Evolutionary conservation across 92 coral and sea anemone genomes (phyloP).

Genomic region (Epizoanthus ramosus): DNA sequence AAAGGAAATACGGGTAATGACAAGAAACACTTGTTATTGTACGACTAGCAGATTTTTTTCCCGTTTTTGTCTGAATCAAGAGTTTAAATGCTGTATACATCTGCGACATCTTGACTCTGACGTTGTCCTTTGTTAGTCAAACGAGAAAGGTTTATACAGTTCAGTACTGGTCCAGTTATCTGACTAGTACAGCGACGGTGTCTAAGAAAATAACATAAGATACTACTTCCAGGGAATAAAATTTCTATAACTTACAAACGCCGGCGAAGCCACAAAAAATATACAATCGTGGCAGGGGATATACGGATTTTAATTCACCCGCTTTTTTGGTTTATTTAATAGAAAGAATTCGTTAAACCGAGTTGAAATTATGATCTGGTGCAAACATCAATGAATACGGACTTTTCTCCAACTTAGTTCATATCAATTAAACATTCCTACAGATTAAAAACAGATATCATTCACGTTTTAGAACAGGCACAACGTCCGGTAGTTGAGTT

Average conservation of each 20-base stretch:
- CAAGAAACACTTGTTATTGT: constrained; percentile 9
- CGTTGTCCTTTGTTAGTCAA: constrained; percentile 6
- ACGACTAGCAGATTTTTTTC: background rate
- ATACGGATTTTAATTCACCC: constrained; percentile 1
- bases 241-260: background rate
- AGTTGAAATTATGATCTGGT: background rate
- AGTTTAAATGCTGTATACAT: background rate
- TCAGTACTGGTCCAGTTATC: background rate
- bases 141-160: background rate
- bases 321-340: background rate
- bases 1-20: constrained; percentile 2
- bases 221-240: background rate
- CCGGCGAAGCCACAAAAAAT: background rate
- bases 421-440: constrained; percentile 32
- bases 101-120: constrained; percentile 17
- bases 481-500: constrained; percentile 29
- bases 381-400: background rate
- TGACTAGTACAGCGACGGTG: background rate
- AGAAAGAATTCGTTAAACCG: background rate
- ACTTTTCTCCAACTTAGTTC: constrained; percentile 1
- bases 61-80: constrained; percentile 20
- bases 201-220: constrained; percentile 27
- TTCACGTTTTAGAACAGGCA: background rate
- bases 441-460: background rate
- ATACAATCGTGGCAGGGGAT: constrained; percentile 21